Conservation (phyloP, 2,797 vertebrate species). For the Enteromius unitaeniatus region DNA sequence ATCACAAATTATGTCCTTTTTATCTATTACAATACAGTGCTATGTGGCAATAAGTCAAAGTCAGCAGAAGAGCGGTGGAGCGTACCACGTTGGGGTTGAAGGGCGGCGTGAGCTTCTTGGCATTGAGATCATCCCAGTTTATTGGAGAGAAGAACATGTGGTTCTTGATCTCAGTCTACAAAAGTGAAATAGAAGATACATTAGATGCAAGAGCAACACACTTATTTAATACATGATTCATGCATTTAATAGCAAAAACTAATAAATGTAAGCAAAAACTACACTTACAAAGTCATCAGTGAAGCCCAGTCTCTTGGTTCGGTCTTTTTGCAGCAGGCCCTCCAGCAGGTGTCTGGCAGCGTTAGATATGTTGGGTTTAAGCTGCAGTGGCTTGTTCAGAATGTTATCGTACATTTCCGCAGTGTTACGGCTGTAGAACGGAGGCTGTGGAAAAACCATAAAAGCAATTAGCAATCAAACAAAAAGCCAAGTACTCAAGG, state of each 20-base stretch:
- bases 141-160: constrained; percentile 98
- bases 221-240: not conserved
- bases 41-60: not conserved
- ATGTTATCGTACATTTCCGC: constrained; percentile 99
- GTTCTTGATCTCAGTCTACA: constrained; percentile 96
- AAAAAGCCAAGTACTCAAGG: not conserved
- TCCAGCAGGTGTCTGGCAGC: constrained; percentile 93
- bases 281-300: constrained; percentile 96
- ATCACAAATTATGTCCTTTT: not conserved
- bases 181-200: constrained; percentile 17
- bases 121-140: constrained; percentile 99
- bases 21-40: not conserved
- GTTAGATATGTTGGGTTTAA: constrained; percentile 98
- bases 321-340: constrained; percentile 94
- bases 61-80: constrained; percentile 49
- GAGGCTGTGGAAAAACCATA: constrained; percentile 80
- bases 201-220: constrained; percentile 9
- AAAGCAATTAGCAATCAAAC: not conserved
- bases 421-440: constrained; percentile 97
- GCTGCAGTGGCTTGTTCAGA: constrained; percentile 95
- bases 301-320: constrained; percentile 93
- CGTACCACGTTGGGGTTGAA: constrained; percentile 99
- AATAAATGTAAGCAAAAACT: no score
- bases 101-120: constrained; percentile 97
- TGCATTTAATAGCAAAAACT: not conserved